These are phyloP conservation scores for Eupithecia exiguata DNA, from an alignment of 2,888 invertebrate species.

Conservation along the genomic window DNA sequence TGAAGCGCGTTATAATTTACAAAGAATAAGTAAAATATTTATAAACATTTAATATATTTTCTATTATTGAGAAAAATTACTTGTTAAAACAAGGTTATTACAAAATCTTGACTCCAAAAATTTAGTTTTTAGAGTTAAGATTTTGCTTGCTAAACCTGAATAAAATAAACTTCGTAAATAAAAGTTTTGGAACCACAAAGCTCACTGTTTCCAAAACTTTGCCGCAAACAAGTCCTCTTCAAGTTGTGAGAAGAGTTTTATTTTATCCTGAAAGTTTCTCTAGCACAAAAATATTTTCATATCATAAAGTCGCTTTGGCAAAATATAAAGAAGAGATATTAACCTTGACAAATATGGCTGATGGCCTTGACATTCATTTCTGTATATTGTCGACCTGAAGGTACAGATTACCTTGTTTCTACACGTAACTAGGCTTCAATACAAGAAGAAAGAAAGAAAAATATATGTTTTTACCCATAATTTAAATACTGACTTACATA, in stretches of 20 bases:
- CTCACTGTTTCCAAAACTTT: constrained; percentile 16
- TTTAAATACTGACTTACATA: too few relatives aligned
- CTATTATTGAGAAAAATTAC: too few relatives aligned
- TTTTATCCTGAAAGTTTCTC: constrained; percentile 26
- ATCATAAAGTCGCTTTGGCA: constrained; percentile 14
- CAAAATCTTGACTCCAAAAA: background rate
- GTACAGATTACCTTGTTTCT: too few relatives aligned
- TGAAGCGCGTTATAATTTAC: too few relatives aligned
- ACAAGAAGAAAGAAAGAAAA: too few relatives aligned
- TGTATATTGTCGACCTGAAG: background rate
- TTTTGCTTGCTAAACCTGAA: too few relatives aligned
- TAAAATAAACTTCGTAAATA: background rate
- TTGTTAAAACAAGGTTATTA: background rate
- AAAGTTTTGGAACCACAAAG: constrained; percentile 12
- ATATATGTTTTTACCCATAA: too few relatives aligned
- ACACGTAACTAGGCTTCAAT: too few relatives aligned
- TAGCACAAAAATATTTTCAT: constrained; percentile 17
- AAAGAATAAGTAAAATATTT: too few relatives aligned
- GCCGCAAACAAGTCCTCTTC: constrained; percentile 8
- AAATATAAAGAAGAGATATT: background rate
- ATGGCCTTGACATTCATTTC: background rate
- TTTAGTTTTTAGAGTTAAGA: background rate
- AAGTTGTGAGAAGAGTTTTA: constrained; percentile 14
- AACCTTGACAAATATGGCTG: background rate
- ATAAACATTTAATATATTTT: too few relatives aligned